Base-by-base conservation (phyloP, 2,888 invertebrate genomes). In the Metopia argyrocephala region DNA sequence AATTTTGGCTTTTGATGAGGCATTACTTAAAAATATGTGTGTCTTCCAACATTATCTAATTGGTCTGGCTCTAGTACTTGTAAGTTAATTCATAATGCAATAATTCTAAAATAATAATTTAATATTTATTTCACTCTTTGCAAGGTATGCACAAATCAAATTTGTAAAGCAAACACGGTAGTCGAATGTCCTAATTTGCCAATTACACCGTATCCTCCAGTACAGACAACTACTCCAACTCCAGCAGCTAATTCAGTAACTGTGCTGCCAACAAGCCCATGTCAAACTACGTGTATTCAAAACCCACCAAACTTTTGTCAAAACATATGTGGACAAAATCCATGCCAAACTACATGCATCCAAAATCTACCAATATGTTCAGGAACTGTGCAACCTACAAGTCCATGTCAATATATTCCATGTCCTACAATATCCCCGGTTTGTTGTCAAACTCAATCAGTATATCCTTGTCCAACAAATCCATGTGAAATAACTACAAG, bases 201-300 rank as follows among this genome's bases (percentile, higher is more conserved):
- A 15, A 31, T 74, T 27, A 52, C 71, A 21, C 71, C 59, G 50
- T 15, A 54, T 31, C 7, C 80, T 69, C 71, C 70, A 2, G 27
- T 78, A 6, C 38, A 23, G 12, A 70, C 75, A 1, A 68, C 50
- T 27, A 66, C 65, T 0, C 75, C 70, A 31, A 46, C 15, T 52
- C 38, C 21, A 38, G 18, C 9, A 15, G 23, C 3, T 9, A 46
- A n/a, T 23, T 27, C 2, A 56, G 56, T 25, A 23, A 48, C 15
- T 69, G 54, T 23, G 12, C 68, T 6, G 15, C 38, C 38, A 54
- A 48, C 48, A 12, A 45, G 15, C 46, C 23, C n/a, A 31, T 76
- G n/a, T 9, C 50, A 4, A 25, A 48, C 46, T 21, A 23, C n/a
- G 31, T 27, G 20, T 21, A 4, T n/a, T 5, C 79, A 9, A 59